Conservation (phyloP, 2,888 invertebrate genomes). For the Frankliniella fusca region DNA sequence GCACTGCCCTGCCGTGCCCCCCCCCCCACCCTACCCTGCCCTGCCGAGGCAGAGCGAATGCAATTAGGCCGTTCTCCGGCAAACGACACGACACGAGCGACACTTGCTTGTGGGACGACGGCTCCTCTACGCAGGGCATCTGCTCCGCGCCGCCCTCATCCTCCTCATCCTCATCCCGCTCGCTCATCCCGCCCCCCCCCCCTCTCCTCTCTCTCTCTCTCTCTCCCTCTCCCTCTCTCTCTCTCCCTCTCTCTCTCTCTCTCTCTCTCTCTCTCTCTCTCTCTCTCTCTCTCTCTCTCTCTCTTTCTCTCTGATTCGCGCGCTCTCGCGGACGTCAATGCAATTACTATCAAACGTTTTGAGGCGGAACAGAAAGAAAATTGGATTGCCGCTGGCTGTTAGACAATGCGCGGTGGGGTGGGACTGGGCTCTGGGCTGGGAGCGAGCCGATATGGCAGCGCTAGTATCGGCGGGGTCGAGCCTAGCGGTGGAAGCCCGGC, state of each 20-base stretch:
- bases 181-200: not conserved
- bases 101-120: no score
- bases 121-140: no score
- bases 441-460: not conserved
- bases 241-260: slow-evolving; percentile 30
- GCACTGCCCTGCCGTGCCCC: no score
- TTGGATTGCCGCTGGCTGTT: slow-evolving; percentile 1
- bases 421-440: not conserved
- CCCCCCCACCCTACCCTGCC: not conserved
- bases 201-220: not conserved
- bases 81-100: not conserved
- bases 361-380: not conserved
- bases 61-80: no score
- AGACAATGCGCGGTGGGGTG: not conserved
- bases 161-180: not conserved
- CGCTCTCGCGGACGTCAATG: slow-evolving; percentile 20
- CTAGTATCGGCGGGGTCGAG: not conserved
- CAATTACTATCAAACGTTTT: slow-evolving; percentile 21
- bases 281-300: slow-evolving; percentile 11
- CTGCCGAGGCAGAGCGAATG: no score
- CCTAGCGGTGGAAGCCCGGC: not conserved
- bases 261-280: slow-evolving; percentile 28
- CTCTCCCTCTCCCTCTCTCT: slow-evolving; percentile 29
- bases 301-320: not conserved
- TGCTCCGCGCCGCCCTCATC: no score